phyloP scores from a whole-genome alignment of 1,140 invertebrate species.

The Manduca sexta region DNA sequence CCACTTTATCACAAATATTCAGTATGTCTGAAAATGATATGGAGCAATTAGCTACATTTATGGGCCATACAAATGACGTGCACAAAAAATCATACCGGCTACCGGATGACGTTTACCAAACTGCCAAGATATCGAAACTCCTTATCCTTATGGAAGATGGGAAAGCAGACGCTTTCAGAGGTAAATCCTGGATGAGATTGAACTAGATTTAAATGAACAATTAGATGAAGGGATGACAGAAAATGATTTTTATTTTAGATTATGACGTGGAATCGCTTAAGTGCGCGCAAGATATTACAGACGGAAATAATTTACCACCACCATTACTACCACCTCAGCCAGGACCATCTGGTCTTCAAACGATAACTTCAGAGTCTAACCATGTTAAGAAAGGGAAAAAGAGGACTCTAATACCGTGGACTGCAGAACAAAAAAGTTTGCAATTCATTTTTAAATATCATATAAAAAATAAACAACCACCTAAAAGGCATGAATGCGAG shows the following conservation, averaged over 20 bases:
- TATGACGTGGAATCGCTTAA: too few relatives aligned
- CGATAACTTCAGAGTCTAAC: too few relatives aligned
- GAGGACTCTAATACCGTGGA: slow-evolving; percentile 32
- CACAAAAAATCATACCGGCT: slow-evolving; percentile 13
- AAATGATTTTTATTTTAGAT: too few relatives aligned
- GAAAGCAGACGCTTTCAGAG: slow-evolving; percentile 29
- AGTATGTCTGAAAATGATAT: slow-evolving; percentile 33
- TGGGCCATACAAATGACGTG: slow-evolving; percentile 26
- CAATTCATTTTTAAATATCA: neutral
- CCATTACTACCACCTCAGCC: too few relatives aligned
- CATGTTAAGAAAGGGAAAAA: slow-evolving; percentile 35
- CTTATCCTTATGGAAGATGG: slow-evolving; percentile 47
- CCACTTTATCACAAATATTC: slow-evolving; percentile 44
- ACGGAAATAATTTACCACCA: too few relatives aligned
- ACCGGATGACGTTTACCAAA: slow-evolving; percentile 5
- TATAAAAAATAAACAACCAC: neutral
- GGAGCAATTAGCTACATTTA: slow-evolving; percentile 36
- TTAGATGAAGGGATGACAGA: neutral
- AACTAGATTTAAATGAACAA: slow-evolving; percentile 20
- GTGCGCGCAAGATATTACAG: too few relatives aligned
- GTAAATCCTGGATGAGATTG: slow-evolving; percentile 45
- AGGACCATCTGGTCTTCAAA: too few relatives aligned
- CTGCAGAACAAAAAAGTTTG: slow-evolving; percentile 27
- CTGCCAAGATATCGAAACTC: slow-evolving; percentile 29
- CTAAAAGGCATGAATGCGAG: too few relatives aligned